phyloP scores from a whole-genome alignment of 2,888 invertebrate species.

The Kryphioiulus occultus region DNA sequence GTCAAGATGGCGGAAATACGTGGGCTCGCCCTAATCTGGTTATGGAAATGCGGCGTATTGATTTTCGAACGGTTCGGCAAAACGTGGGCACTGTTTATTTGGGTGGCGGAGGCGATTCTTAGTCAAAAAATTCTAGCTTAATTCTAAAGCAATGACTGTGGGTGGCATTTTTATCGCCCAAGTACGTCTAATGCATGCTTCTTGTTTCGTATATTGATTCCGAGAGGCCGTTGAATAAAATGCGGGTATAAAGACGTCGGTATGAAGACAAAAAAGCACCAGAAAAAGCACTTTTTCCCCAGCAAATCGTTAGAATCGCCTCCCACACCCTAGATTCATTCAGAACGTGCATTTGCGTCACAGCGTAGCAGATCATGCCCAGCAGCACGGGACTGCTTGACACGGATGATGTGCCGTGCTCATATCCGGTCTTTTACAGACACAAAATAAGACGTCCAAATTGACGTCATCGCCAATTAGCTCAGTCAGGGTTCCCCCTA shows the following conservation, averaged over 20 bases:
- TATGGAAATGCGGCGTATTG: not conserved
- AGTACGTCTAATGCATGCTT: not conserved
- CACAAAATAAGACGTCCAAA: not conserved
- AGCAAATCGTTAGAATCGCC: not conserved
- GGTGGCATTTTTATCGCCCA: not conserved
- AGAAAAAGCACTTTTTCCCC: not conserved
- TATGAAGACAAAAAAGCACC: not conserved
- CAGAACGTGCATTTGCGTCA: not conserved
- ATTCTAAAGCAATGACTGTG: not conserved
- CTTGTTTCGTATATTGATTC: not conserved
- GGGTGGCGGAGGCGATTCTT: not conserved
- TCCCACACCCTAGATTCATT: not conserved
- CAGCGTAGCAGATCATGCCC: not conserved
- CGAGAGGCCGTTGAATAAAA: not conserved
- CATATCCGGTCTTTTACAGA: not conserved
- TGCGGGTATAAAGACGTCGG: not conserved
- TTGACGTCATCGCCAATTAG: not conserved
- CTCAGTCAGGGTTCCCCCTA: too few species aligned
- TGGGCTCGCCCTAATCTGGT: not conserved
- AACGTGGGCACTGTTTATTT: not conserved
- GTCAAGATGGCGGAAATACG: not conserved
- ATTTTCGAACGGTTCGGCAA: not conserved
- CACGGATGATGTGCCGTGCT: not conserved
- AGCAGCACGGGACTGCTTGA: not conserved
- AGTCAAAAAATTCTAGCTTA: conserved; percentile 20